Conservation (phyloP, 1,140 invertebrate species). For the Magallana ariakensis region DNA sequence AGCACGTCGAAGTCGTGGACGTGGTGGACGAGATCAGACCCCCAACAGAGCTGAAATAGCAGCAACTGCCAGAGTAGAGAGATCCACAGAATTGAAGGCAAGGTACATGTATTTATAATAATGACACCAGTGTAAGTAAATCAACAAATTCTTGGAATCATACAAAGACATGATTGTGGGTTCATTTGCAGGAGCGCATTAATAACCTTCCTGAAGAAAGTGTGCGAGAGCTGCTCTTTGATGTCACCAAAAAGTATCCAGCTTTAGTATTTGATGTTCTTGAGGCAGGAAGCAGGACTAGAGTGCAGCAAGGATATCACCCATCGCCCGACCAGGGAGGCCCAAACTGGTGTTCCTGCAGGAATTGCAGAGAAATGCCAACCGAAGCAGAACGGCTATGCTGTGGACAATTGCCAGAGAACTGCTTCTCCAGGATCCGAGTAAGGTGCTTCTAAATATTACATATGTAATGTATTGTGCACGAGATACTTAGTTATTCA, state of each 20-base stretch:
- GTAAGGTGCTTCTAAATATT: neutral
- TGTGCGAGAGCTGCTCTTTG: neutral
- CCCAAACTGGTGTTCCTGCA: constrained; percentile 28
- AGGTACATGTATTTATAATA: neutral
- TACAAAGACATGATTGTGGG: neutral
- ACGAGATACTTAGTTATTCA: no score
- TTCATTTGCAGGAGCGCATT: constrained; percentile 20
- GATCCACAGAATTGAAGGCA: neutral
- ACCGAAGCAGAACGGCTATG: constrained; percentile 27
- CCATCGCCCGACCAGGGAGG: no score
- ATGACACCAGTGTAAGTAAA: neutral
- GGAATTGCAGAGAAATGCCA: constrained; percentile 39
- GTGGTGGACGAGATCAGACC: no score
- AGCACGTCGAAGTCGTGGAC: no score
- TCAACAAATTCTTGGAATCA: neutral
- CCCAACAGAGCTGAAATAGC: no score
- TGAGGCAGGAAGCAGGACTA: constrained; percentile 1
- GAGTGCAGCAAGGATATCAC: neutral
- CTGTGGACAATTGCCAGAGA: neutral
- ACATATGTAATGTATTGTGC: no score
- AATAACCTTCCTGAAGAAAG: neutral
- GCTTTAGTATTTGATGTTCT: constrained; percentile 23
- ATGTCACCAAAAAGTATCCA: neutral
- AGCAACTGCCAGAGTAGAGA: neutral
- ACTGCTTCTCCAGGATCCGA: constrained; percentile 28